Evolutionary conservation across 2,888 invertebrate species (phyloP).

Genomic region (Kryphioiulus occultus): DNA sequence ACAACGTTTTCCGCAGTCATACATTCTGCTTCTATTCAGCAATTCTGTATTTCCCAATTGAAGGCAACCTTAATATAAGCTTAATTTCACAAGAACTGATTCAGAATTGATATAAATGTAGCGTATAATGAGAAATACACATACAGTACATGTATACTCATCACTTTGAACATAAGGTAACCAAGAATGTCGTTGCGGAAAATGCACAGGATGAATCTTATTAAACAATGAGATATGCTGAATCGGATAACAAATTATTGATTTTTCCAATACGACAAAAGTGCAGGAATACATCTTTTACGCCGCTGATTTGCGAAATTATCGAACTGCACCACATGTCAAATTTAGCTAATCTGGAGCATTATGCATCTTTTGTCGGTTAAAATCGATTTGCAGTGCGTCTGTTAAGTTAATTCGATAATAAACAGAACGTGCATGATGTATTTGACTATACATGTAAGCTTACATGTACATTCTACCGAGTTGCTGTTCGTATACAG

Average conservation of each 20-base stretch:
- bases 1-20: no score
- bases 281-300: not conserved
- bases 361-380: not conserved
- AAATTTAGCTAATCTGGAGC: not conserved
- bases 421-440: not conserved
- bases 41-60: no score
- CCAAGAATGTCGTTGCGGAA: not conserved
- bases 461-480: no score
- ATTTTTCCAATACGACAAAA: not conserved
- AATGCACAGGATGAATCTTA: not conserved
- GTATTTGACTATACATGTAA: not conserved
- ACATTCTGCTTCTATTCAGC: no score
- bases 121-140: no score
- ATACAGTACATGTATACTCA: no score
- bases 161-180: not conserved
- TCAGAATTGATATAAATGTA: no score
- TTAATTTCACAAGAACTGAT: no score
- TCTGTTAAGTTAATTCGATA: not conserved
- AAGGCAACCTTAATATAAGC: no score
- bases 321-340: not conserved
- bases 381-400: slow-evolving; percentile 5
- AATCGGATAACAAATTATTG: not conserved
- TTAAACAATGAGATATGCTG: not conserved
- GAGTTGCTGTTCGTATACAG: no score
- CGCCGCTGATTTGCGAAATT: not conserved